Conservation (phyloP, 2,797 vertebrate species). For the Taenioides sp. region DNA sequence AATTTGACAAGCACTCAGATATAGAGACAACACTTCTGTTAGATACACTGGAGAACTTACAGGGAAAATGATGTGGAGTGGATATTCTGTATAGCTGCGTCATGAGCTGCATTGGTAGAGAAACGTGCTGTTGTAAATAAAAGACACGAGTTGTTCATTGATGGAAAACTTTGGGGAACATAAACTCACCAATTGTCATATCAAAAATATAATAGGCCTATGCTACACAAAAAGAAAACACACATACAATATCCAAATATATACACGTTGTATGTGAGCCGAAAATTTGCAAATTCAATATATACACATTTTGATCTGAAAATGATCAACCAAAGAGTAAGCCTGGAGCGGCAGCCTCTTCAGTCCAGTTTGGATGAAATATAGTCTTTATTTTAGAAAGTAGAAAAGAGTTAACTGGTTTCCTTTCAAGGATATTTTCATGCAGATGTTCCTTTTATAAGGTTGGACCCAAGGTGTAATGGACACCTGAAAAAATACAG, state of each 20-base stretch:
- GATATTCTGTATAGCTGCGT: slow-evolving; percentile 6
- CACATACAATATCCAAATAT: slow-evolving; percentile 81
- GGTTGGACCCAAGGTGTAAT: slow-evolving; percentile 24
- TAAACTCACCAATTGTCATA: slow-evolving; percentile 71
- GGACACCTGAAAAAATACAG: slow-evolving; percentile 17
- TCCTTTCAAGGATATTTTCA: slow-evolving; percentile 33
- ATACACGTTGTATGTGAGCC: slow-evolving; percentile 77
- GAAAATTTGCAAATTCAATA: slow-evolving; percentile 72
- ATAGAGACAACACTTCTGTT: slow-evolving; percentile 28
- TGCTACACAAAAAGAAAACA: slow-evolving; percentile 77
- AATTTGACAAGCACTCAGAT: slow-evolving; percentile 23
- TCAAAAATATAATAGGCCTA: slow-evolving; percentile 84
- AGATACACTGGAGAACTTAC: slow-evolving; percentile 29
- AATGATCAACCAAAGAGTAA: slow-evolving; percentile 31
- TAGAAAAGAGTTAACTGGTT: slow-evolving; percentile 9
- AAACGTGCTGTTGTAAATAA: slow-evolving; percentile 23
- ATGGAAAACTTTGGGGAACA: slow-evolving; percentile 51
- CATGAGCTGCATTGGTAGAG: slow-evolving; percentile 13
- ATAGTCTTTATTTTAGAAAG: slow-evolving; percentile 46
- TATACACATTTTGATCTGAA: slow-evolving; percentile 66
- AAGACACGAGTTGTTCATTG: slow-evolving; percentile 53
- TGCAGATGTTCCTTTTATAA: slow-evolving; percentile 33
- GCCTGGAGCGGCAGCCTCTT: slow-evolving; percentile 34
- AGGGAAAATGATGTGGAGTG: not conserved
- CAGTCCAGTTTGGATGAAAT: slow-evolving; percentile 27